Evolutionary conservation across 1,140 invertebrate genomes (phyloP), one percentile per base, ranked within the genome.

Genomic region (Micrasema minimum): DNA sequence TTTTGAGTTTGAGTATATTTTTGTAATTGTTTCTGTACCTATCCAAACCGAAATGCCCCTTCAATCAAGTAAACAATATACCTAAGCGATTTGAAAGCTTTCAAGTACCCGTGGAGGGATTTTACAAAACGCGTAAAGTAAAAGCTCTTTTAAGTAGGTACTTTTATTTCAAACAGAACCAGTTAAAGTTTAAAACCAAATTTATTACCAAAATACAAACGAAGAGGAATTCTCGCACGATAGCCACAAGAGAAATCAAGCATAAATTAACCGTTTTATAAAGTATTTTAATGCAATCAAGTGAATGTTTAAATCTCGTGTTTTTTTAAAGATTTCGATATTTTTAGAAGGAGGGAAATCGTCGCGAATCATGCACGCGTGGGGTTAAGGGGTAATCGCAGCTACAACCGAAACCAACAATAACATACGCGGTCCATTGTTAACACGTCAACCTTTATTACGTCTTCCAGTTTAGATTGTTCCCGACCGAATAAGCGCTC

Each of bases 1-100:
- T 38, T 38, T 18, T 18, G 35, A 22, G 35, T 14, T 18, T 38
- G 55, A 41, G 7, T 41, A 14, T 41, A 18, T 41, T 11, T 18
- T 59, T 10, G 37, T 55, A 59, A 59, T 59, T 41, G 55, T 59
- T 59, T 59, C 35, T 35, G 20, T 59, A 50, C 46, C 26, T 31
- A 31, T 31, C 3, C 26, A 31, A 31, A 53, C 22, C 11, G 23
- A 53, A 53, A 59, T 20, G 37, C 55, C 38, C 14, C 55, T 35
- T 59, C 55, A 59, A 59, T 59, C 55, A 59, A 18, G 55, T 38
- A 35, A 23, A 18, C 16, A 59, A 59, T 59, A 31, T 31, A n/a
- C n/a, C n/a, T n/a, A 57, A 35, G 53, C 31, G 31, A 31, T 59
- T 41, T 41, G 38, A 41, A 59, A 59, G 55, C 31, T 41, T 38